Evolutionary conservation across 2,797 vertebrate species (phyloP).

Genomic region (Setipinna tenuifilis): DNA sequence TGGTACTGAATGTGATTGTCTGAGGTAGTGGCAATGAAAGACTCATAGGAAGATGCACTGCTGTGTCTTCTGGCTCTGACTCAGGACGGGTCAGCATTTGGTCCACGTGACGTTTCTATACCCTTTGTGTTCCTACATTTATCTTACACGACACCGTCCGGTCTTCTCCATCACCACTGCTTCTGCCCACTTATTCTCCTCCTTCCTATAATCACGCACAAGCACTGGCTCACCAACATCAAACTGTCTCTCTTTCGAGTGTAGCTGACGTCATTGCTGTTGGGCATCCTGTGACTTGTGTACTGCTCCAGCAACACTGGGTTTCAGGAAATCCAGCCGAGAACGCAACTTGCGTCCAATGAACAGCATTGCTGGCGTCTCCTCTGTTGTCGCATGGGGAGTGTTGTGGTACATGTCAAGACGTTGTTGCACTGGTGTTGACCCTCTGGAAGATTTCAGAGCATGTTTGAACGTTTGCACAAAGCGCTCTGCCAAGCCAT

Average conservation of each 20-base stretch:
- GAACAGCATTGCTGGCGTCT: constrained; percentile 10
- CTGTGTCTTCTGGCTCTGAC: neutral
- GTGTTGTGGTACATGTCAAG: constrained; percentile 29
- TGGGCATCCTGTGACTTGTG: neutral
- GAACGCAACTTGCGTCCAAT: constrained; percentile 3
- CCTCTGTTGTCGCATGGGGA: constrained; percentile 31
- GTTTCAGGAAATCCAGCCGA: constrained; percentile 30
- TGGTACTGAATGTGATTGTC: neutral
- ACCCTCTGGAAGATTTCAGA: constrained; percentile 28
- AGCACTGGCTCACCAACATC: too few species aligned
- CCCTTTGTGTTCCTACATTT: constrained; percentile 36
- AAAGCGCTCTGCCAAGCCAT: constrained; percentile 31
- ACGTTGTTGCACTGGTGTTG: neutral
- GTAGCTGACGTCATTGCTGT: neutral
- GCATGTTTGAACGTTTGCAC: constrained; percentile 33
- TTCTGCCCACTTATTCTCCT: constrained; percentile 33
- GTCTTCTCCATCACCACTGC: constrained; percentile 26
- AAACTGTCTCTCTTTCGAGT: too few species aligned
- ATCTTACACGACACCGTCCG: constrained; percentile 35
- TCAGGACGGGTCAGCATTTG: constrained; percentile 26
- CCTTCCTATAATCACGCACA: constrained; percentile 37
- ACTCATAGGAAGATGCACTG: neutral
- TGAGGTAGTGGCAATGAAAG: neutral
- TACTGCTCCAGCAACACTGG: neutral
- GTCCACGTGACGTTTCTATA: constrained; percentile 39